phyloP scores from a whole-genome alignment of 1,140 invertebrate species.

The Saccostrea echinata region DNA sequence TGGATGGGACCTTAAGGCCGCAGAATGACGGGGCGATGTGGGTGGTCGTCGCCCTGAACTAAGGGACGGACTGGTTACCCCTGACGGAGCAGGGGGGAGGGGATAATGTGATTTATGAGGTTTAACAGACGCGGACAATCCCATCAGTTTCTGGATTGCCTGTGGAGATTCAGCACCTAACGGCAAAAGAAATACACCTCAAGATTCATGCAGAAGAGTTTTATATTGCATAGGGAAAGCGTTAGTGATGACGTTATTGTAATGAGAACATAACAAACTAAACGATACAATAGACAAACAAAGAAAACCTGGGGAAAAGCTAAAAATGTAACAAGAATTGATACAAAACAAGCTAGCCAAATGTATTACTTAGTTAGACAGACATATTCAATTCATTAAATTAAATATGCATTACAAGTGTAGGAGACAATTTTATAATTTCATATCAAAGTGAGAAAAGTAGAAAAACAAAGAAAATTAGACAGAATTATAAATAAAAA shows the following conservation, averaged over 20 bases:
- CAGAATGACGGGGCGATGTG: slow-evolving; percentile 72
- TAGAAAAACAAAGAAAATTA: neutral
- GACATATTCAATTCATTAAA: neutral
- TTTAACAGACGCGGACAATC: slow-evolving; percentile 91
- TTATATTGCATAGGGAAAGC: slow-evolving; percentile 6
- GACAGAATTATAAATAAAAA: neutral
- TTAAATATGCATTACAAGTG: slow-evolving; percentile 21
- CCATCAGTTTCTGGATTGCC: slow-evolving; percentile 94
- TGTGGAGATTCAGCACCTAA: slow-evolving; percentile 95
- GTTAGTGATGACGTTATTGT: slow-evolving; percentile 24
- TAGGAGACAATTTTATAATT: neutral
- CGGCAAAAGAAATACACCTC: slow-evolving; percentile 59
- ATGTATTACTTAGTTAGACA: neutral
- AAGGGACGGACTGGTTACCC: slow-evolving; percentile 78
- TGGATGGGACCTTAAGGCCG: slow-evolving; percentile 84
- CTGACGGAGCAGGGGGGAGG: slow-evolving; percentile 66
- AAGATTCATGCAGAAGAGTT: slow-evolving; percentile 47
- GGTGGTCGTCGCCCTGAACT: slow-evolving; percentile 86
- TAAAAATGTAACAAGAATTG: neutral
- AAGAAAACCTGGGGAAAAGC: neutral
- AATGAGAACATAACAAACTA: neutral
- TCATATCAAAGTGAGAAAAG: slow-evolving; percentile 50
- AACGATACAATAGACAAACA: neutral
- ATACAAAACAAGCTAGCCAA: slow-evolving; percentile 25
- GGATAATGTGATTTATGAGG: slow-evolving; percentile 80